A percentile compares a stretch with the other conserved stretches of the same genome.
phyloP scores from a whole-genome alignment of 2,797 vertebrate species.

The Heliangelus exortis region DNA sequence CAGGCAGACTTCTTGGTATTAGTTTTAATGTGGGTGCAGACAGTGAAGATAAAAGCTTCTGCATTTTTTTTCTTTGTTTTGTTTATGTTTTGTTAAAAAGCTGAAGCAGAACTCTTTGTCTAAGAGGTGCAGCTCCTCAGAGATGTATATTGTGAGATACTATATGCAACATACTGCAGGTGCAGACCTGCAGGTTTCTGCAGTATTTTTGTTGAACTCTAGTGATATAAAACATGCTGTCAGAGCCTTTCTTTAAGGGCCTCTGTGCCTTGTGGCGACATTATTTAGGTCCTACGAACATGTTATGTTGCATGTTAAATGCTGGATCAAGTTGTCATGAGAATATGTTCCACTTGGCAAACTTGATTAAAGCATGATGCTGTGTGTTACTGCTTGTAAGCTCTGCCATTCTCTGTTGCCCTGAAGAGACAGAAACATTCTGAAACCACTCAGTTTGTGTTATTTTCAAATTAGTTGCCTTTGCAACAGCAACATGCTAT shows the following conservation, averaged over 20 bases:
- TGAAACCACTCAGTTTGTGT: conserved; percentile 55
- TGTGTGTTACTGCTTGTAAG: conserved; percentile 12
- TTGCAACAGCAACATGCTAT: conserved; percentile 24
- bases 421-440: conserved; percentile 49
- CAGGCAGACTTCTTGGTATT: background rate
- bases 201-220: background rate
- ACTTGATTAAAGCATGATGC: conserved; percentile 23
- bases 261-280: background rate
- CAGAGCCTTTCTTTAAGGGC: background rate
- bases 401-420: conserved; percentile 28
- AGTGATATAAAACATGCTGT: background rate
- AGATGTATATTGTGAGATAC: background rate
- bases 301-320: background rate
- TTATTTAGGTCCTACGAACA: background rate
- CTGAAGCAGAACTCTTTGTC: background rate
- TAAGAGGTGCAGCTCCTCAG: background rate
- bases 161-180: background rate
- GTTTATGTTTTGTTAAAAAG: background rate
- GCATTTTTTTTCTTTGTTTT: background rate
- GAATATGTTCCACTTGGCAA: conserved; percentile 55
- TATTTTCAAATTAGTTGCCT: conserved; percentile 59
- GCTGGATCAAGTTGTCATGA: conserved; percentile 29
- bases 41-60: background rate
- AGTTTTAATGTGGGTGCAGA: background rate
- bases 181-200: background rate